Percentiles rank a stretch among this genome's conserved stretches.
Evolutionary conservation across 2,888 invertebrate species (phyloP).

Genomic region (Helicoverpa assulta): DNA sequence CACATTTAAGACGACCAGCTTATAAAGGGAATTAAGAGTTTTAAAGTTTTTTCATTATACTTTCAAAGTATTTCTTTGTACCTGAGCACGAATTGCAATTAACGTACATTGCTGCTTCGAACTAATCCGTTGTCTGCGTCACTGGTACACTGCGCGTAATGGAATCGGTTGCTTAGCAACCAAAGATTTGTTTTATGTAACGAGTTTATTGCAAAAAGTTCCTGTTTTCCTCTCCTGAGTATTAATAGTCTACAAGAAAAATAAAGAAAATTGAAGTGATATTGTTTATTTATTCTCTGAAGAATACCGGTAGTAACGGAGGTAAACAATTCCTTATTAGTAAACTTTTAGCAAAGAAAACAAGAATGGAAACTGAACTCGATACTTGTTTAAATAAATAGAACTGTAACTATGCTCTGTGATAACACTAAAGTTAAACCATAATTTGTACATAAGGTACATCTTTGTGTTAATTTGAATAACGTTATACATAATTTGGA

Average conservation of each 20-base stretch:
- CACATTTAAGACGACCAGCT: constrained; percentile 54
- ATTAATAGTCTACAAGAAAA: constrained; percentile 4
- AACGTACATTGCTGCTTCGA: constrained; percentile 47
- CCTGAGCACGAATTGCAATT: constrained; percentile 55
- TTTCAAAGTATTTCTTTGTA: constrained; percentile 63
- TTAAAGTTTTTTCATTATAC: constrained; percentile 64
- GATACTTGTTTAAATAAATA: not conserved
- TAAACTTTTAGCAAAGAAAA: constrained; percentile 1
- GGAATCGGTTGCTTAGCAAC: constrained; percentile 44
- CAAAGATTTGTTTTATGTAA: constrained; percentile 51
- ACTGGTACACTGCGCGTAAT: constrained; percentile 43
- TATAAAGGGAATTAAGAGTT: constrained; percentile 63
- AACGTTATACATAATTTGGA: no score
- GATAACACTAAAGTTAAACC: not conserved
- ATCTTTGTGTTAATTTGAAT: no score
- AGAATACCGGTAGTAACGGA: not conserved
- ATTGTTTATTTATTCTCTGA: not conserved
- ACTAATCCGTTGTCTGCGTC: constrained; percentile 41
- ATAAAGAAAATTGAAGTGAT: not conserved
- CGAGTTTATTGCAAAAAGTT: constrained; percentile 38
- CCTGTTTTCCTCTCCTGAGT: constrained; percentile 6
- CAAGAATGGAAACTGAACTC: not conserved
- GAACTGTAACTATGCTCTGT: not conserved
- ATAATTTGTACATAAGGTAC: no score
- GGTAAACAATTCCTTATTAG: not conserved